phyloP scores from a whole-genome alignment of 2,888 invertebrate species.

The Orthosia gothica region DNA sequence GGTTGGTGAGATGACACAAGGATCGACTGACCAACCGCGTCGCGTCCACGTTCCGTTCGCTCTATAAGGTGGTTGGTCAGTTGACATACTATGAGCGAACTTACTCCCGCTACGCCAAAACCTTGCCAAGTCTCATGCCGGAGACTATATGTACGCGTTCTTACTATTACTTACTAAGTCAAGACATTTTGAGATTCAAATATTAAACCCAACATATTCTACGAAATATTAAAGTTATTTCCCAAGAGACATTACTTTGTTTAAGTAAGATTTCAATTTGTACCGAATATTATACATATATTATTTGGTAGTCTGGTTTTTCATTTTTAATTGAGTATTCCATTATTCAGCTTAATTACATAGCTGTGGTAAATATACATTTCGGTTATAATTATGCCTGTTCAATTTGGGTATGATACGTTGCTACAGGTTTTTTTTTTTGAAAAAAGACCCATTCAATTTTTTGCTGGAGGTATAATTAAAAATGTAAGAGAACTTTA shows the following conservation, averaged over 20 bases:
- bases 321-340: constrained; percentile 13
- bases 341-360: constrained; percentile 21
- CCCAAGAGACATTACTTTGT: neutral
- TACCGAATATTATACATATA: constrained; percentile 1
- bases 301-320: neutral
- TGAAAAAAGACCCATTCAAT: too few relatives aligned
- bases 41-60: too few relatives aligned
- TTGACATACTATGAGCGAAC: too few relatives aligned
- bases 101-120: too few relatives aligned
- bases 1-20: too few relatives aligned
- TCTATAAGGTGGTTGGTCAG: too few relatives aligned
- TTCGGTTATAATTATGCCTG: constrained; percentile 13
- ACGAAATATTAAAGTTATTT: constrained; percentile 9
- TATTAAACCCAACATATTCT: neutral
- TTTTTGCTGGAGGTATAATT: neutral
- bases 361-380: constrained; percentile 5
- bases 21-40: too few relatives aligned
- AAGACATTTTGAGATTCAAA: neutral
- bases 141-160: too few relatives aligned
- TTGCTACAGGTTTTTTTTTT: neutral
- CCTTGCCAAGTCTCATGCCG: too few relatives aligned
- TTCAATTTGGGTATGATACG: constrained; percentile 2
- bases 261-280: constrained; percentile 2
- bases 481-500: neutral
- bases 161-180: neutral